Evolutionary conservation across 1,140 invertebrate species (phyloP).

Genomic region (Drosophila repleta): DNA sequence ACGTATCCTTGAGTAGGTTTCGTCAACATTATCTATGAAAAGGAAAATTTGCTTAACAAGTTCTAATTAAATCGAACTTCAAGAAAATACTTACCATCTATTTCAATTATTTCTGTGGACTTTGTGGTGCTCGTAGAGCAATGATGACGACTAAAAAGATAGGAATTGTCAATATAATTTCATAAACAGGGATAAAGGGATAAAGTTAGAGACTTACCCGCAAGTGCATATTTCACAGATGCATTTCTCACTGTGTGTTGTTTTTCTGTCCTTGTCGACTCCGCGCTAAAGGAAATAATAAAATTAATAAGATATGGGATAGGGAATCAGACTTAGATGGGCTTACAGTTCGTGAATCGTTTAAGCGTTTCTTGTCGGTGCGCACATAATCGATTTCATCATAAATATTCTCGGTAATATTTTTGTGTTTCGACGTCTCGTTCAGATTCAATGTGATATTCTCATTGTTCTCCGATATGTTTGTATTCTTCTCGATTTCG

Average conservation of each 20-base stretch:
- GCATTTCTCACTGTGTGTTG: slow-evolving; percentile 89
- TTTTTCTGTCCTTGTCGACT: slow-evolving; percentile 84
- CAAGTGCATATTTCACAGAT: slow-evolving; percentile 96
- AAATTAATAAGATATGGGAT: too few species aligned
- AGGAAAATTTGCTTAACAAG: neutral
- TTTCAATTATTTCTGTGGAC: slow-evolving; percentile 60
- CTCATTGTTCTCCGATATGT: slow-evolving; percentile 76
- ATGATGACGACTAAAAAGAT: slow-evolving; percentile 67
- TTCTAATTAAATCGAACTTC: neutral
- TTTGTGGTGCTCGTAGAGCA: slow-evolving; percentile 68
- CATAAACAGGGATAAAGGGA: slow-evolving; percentile 56
- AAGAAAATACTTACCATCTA: slow-evolving; percentile 46
- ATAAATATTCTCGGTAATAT: slow-evolving; percentile 82
- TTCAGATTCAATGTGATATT: slow-evolving; percentile 74
- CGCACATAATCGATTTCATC: slow-evolving; percentile 80
- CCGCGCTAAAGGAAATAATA: slow-evolving; percentile 52
- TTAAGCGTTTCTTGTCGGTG: slow-evolving; percentile 67
- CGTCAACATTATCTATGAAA: slow-evolving; percentile 76
- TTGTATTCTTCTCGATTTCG: slow-evolving; percentile 82
- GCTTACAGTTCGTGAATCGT: slow-evolving; percentile 80
- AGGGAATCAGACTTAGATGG: neutral
- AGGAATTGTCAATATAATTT: neutral
- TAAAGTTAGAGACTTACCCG: slow-evolving; percentile 88
- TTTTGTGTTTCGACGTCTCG: slow-evolving; percentile 81
- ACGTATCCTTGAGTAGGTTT: slow-evolving; percentile 88